Evolutionary conservation across 1,140 invertebrate genomes (phyloP).

Genomic region (Calosoma granatense): DNA sequence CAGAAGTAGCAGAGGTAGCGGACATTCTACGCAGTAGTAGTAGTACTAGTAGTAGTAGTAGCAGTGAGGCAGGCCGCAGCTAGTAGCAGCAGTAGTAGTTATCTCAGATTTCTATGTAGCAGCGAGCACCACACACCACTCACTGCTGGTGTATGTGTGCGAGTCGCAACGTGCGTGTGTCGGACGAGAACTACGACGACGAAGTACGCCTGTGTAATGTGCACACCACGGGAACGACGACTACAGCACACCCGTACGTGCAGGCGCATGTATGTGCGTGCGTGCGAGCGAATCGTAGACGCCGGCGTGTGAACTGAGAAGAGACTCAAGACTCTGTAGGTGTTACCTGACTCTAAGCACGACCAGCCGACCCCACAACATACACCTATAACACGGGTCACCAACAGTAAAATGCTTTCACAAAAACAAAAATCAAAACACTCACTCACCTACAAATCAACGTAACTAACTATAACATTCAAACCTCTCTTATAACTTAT

Average conservation of each 20-base stretch:
- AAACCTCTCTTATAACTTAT: too few species aligned
- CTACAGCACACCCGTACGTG: not conserved
- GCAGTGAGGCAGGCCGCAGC: too few species aligned
- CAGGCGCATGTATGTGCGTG: too few species aligned
- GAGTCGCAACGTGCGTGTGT: too few species aligned
- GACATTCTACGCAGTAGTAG: slow-evolving; percentile 2
- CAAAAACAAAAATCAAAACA: too few species aligned
- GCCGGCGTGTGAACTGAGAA: not conserved
- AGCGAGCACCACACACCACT: too few species aligned
- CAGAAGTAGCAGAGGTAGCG: not conserved
- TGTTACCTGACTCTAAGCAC: not conserved
- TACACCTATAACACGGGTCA: slow-evolving; percentile 2
- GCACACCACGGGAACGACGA: not conserved
- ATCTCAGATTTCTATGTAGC: too few species aligned
- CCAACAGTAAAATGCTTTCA: not conserved
- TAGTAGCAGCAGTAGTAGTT: too few species aligned
- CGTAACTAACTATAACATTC: too few species aligned
- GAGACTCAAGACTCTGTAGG: not conserved
- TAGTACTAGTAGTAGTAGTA: too few species aligned
- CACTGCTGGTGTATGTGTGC: too few species aligned
- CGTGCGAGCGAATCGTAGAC: not conserved
- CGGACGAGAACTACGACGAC: too few species aligned
- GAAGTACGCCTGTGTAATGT: not conserved
- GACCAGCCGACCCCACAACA: slow-evolving; percentile 4
- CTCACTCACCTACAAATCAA: not conserved